Base-by-base conservation (phyloP, 35 echinoderm and acorn worm species). In the Apostichopus parvimensis region DNA sequence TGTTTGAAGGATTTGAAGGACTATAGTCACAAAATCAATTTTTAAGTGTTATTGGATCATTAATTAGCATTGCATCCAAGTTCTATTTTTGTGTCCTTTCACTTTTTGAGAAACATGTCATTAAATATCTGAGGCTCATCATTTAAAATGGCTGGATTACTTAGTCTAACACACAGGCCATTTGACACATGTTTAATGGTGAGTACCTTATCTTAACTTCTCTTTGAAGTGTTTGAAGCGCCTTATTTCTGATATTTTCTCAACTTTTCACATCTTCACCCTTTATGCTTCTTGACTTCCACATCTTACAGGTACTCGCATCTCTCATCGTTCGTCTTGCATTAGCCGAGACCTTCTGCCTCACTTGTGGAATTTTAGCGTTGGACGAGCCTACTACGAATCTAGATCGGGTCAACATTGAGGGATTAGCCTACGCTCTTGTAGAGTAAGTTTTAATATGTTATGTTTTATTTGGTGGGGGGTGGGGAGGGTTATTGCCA, bases 341-440 rank as follows among this genome's bases (percentile, higher is more conserved):
- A 9, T 55, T 98, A 25, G 97, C 97, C 53, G 97, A 98, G 91
- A 98, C 97, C 5, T 98, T 98, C 92, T 98, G 97, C 82, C 80
- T 95, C 9, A 93, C 91, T 78, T 98, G 97, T 94, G 94, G 97
- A 10, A 94, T 98, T 53, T 70, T 98, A 53, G 97, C 97, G 5
- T 80, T 98, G 18, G 97, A 98, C 60, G 97, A 98, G 89, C 97
- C 97, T 15, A 98, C 97, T 0, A 96, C 97, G 17, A 98, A 98
- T 84, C 82, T 96, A 18, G 97, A 98, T 79, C 92, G 92, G 15
- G 93, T 90, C 15, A 98, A 98, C 82, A 94, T 95, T 71, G 94
- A 96, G 76, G 95, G 97, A 45, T 77, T 98, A 77, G 97, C 97
- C 15, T 73, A 93, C 90, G 97, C 97, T 56, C 79, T 98, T 4